Evolutionary conservation across 2,888 invertebrate species (phyloP), one percentile per base, ranked within the genome.

Genomic region (Metalampra italica): DNA sequence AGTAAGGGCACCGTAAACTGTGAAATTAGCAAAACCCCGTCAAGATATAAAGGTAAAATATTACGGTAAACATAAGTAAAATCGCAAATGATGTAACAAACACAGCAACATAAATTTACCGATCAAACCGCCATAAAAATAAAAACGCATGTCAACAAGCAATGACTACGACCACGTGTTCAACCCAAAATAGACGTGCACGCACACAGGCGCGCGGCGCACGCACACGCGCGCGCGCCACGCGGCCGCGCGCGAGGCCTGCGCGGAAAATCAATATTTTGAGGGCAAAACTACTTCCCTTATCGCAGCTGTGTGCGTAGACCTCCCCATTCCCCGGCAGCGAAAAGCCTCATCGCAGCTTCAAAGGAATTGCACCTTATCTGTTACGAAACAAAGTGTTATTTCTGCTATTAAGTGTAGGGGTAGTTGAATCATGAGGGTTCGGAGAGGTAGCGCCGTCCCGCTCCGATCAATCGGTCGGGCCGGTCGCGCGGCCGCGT

Each of bases 231-330:
- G 47, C 36, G 36, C 36, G n/a, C n/a, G 36, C 36, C 36, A 14
- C 39, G 39, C 39, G 13, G 14, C 37, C 1, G 3, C 39, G 9
- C 39, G 39, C 39, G 65, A 71, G 68, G 69, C 80, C 76, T 74
- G 80, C 80, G 80, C 22, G 87, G 87, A 88, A 89, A 89, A 89
- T 89, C 88, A 88, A 89, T 89, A 89, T 88, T 89, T 87, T 86
- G 83, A 89, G 87, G 3, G 22, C 88, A 86, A 87, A 89, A 86
- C 85, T 85, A 82, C 86, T 87, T 88, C 88, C 88, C 84, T 78
- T 75, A 78, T 62, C 71, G 66, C 66, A 62, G 58, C 56, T 78
- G 87, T 87, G 86, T 86, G 87, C 68, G 76, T 76, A 64, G 60
- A 65, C 74, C 68, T 68, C 64, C 58, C 50, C 49, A 47, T 55